Base-by-base conservation (phyloP, 1,140 invertebrate genomes). In the Microplitis demolitor region DNA sequence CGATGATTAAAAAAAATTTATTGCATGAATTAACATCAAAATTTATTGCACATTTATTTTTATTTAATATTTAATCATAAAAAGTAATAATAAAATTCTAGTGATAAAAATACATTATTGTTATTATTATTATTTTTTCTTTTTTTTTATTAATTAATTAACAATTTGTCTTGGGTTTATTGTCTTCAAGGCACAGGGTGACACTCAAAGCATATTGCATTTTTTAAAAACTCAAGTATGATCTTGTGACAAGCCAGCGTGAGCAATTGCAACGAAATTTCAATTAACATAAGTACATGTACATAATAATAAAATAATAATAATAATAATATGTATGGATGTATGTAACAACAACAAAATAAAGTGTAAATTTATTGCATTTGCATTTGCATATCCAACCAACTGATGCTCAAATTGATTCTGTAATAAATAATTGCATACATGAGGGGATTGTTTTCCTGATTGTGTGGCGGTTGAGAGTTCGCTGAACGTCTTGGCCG, bases 361-460 rank as follows among this genome's bases (percentile, higher is more conserved):
- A 64, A 51, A 9, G 45, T 37, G 14, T 63, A 14, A 66, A 56
- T 35, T 39, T 64, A 54, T 50, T 16, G 24, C 39, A 31, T 50
- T 8, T 50, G 37, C 24, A 66, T 33, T 56, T 68, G 60, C 69
- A 70, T 58, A 70, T 70, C 24, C n/a, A 69, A 35, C 31, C 9
- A 35, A 54, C 72, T 63, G 24, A 6, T 64, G 50, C 9, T 9
- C 62, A 76, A 68, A 51, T 24, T 24, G 24, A 24, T 67, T 53
- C 68, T 70, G 58, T 31, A 62, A 60, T 33, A 67, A 50, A 53
- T 70, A 56, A 53, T 72, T 78, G 68, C 86, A 79, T 87, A 87
- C 86, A 87, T 87, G 76, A 87, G 80, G 71, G 85, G 86, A 78
- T 87, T 87, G 84, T 85, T 87, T 74, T 87, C 86, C 82, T 86